Evolutionary conservation across 1,140 invertebrate species (phyloP).

Genomic region (Patella vulgata): DNA sequence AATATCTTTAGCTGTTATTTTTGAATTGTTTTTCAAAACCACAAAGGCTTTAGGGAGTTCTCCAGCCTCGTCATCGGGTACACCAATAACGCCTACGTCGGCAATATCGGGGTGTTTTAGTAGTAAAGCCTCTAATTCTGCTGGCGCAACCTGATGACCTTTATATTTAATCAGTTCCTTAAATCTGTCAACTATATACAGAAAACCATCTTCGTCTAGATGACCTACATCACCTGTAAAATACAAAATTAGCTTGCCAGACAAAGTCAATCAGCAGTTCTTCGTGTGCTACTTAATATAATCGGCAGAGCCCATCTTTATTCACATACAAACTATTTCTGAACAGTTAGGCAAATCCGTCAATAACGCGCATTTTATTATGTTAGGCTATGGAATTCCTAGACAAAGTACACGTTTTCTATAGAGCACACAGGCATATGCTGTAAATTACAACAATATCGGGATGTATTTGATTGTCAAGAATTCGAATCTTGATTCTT

Average conservation of each 20-base stretch:
- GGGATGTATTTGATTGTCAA: too few species aligned
- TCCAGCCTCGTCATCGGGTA: slow-evolving; percentile 79
- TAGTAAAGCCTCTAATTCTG: slow-evolving; percentile 85
- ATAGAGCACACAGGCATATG: too few species aligned
- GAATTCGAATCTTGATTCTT: too few species aligned
- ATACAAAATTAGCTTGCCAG: too few species aligned
- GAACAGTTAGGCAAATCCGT: too few species aligned
- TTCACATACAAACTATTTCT: too few species aligned
- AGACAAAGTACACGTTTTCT: too few species aligned
- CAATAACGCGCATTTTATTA: too few species aligned
- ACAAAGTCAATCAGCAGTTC: not conserved
- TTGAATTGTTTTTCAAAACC: slow-evolving; percentile 70
- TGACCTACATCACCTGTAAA: slow-evolving; percentile 51
- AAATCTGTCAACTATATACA: slow-evolving; percentile 79
- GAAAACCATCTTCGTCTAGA: slow-evolving; percentile 53
- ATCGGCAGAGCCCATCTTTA: too few species aligned
- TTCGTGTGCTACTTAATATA: too few species aligned
- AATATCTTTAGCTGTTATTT: slow-evolving; percentile 11
- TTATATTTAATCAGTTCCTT: slow-evolving; percentile 70
- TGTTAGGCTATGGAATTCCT: too few species aligned
- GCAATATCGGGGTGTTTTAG: slow-evolving; percentile 77
- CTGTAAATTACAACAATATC: too few species aligned
- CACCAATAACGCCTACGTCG: slow-evolving; percentile 84
- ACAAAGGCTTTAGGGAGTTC: slow-evolving; percentile 83
- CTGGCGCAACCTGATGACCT: slow-evolving; percentile 79